Base-by-base conservation (phyloP, 1,140 invertebrate genomes). In the Drosophila triauraria region DNA sequence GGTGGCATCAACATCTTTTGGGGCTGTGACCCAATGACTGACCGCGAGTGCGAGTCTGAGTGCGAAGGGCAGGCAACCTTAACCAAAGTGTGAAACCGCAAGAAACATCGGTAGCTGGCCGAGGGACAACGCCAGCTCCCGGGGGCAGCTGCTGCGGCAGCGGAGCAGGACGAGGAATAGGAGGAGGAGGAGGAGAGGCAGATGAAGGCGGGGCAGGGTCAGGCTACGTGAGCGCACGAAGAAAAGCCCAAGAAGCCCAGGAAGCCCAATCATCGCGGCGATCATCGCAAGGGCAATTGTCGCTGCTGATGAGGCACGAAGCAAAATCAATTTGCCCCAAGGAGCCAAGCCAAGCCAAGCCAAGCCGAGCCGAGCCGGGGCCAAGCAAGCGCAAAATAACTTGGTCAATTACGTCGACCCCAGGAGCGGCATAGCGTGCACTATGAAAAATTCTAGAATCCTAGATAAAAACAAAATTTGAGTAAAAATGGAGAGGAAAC, bases 1-100 rank as follows among this genome's bases (percentile, higher is more conserved):
- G 32, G 12, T 17, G 13, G 51, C 51, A 15, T 32, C 32, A 56
- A n/a, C 35, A 4, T 56, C 20, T 40, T 42, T 27, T 30, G 17
- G 32, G 58, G 50, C 58, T 46, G 76, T 87, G 80, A 74, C 80
- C 84, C 80, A 88, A 70, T 74, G 76, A 70, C 67, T 70, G 75
- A 65, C 75, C 75, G 64, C 56, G 69, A 58, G 58, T 44, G 57
- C 61, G 20, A 65, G 63, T 51, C 50, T 35, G 47, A 83, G 76
- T 76, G 84, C 83, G 70, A 87, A 87, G 83, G 84, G 83, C 83
- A 88, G 74, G 80, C 60, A 91, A 77, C 77, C 77, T 81, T 91
- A 91, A 90, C 82, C 87, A 92, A 92, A 92, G 91, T 92, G 91
- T 92, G 91, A 92, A 92, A 92, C 91, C 91, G 91, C 91, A 92